Conservation (phyloP, 2,113 vertebrate species). For the Cervus canadensis region DNA sequence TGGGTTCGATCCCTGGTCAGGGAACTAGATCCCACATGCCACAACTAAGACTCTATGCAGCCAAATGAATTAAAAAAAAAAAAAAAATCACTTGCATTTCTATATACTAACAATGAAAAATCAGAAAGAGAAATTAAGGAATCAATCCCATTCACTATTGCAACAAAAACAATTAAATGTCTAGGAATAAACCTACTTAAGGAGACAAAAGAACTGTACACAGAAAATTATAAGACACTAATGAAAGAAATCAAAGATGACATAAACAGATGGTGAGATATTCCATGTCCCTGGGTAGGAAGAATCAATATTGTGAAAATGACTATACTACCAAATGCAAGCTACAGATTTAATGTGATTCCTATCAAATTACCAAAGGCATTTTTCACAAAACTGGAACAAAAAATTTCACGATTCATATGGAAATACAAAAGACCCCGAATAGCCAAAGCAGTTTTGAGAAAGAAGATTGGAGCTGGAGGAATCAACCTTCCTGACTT, state of each 20-base stretch:
- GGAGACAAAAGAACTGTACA: background rate
- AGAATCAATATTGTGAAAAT: background rate
- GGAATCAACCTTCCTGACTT: background rate
- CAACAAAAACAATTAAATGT: background rate
- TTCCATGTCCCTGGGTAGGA: background rate
- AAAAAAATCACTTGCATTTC: background rate
- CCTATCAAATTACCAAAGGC: background rate
- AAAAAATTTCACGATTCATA: background rate
- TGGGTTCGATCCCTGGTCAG: too few species aligned
- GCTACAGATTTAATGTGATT: background rate
- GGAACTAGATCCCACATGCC: too few species aligned
- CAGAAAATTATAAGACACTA: background rate
- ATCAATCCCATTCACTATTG: background rate
- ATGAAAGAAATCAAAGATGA: background rate
- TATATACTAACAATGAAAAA: background rate
- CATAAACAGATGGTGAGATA: background rate
- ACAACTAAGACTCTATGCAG: too few species aligned
- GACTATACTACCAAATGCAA: background rate
- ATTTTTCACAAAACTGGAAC: background rate
- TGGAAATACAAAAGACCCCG: background rate
- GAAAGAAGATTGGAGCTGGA: background rate
- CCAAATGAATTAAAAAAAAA: too few species aligned
- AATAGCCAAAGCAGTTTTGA: background rate
- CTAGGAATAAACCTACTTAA: background rate
- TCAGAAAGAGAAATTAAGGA: background rate